phyloP scores from a whole-genome alignment of 1,140 invertebrate genomes.

The Drosophila nannoptera region DNA sequence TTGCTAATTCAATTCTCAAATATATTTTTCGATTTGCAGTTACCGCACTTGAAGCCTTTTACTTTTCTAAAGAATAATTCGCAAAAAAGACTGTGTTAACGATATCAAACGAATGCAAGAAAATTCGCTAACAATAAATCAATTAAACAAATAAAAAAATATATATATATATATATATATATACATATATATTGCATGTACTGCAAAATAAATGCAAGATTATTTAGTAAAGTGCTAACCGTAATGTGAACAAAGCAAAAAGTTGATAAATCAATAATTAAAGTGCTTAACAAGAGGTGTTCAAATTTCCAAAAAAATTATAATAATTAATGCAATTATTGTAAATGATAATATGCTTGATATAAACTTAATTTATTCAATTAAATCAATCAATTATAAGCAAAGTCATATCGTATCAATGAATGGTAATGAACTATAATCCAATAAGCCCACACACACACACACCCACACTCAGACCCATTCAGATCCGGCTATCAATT shows the following conservation, averaged over 20 bases:
- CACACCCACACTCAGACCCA: not conserved
- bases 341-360: slow-evolving; percentile 2
- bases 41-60: slow-evolving; percentile 46
- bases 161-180: slow-evolving; percentile 7
- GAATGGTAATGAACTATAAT: slow-evolving; percentile 1
- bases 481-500: slow-evolving; percentile 5
- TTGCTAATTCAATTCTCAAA: not conserved
- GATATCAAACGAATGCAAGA: slow-evolving; percentile 39
- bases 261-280: slow-evolving; percentile 31
- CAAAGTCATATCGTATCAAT: slow-evolving; percentile 34
- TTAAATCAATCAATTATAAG: slow-evolving; percentile 19
- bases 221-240: slow-evolving; percentile 10
- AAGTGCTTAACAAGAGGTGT: slow-evolving; percentile 62
- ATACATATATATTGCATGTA: slow-evolving; percentile 10
- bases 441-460: not conserved
- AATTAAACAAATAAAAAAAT: slow-evolving; percentile 18
- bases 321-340: slow-evolving; percentile 2
- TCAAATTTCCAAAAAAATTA: slow-evolving; percentile 61
- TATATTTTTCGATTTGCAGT: slow-evolving; percentile 21
- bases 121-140: slow-evolving; percentile 23
- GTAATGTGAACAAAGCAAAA: slow-evolving; percentile 5
- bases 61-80: slow-evolving; percentile 41
- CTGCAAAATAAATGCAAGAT: slow-evolving; percentile 16
- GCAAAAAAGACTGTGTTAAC: slow-evolving; percentile 58
- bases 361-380: slow-evolving; percentile 23